phyloP scores from a whole-genome alignment of 2,888 invertebrate genomes.

The Phasia obesa region DNA sequence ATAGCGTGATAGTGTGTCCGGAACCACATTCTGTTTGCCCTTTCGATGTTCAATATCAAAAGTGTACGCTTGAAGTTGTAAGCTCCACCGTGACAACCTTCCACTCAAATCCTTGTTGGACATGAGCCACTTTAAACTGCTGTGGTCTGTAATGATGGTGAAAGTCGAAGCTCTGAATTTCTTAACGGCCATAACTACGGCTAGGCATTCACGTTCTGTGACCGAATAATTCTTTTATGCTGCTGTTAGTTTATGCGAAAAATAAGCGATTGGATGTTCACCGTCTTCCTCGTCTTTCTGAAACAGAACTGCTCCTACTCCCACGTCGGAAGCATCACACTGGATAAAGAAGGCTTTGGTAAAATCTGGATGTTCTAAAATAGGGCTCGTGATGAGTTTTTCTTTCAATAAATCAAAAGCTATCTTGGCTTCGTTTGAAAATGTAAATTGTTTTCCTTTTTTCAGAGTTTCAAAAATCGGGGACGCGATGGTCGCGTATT shows the following conservation, averaged over 20 bases:
- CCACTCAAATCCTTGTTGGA: neutral
- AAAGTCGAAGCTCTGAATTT: too few relatives aligned
- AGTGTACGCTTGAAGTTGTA: neutral
- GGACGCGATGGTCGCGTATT: neutral
- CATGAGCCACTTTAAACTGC: neutral
- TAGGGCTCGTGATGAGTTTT: neutral
- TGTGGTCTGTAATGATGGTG: too few relatives aligned
- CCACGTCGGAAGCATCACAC: conserved; percentile 49
- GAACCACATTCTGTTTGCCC: neutral
- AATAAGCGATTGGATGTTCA: too few relatives aligned
- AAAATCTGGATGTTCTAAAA: neutral
- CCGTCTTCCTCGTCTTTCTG: too few relatives aligned
- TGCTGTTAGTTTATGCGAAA: too few relatives aligned
- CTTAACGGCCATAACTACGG: too few relatives aligned
- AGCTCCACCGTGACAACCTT: neutral
- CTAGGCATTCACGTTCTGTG: too few relatives aligned
- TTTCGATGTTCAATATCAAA: neutral
- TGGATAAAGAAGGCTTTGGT: conserved; percentile 5
- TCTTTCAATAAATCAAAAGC: neutral
- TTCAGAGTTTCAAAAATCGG: neutral
- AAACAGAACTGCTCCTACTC: too few relatives aligned
- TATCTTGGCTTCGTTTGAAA: neutral
- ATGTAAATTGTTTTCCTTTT: neutral
- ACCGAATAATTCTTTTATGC: too few relatives aligned
- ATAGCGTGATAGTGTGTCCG: neutral